A percentile compares a stretch with the other conserved stretches of the same genome.
These are phyloP conservation scores for Oostethus manadensis DNA, from an alignment of 2,113 vertebrate genomes.

Conservation along the genomic window DNA sequence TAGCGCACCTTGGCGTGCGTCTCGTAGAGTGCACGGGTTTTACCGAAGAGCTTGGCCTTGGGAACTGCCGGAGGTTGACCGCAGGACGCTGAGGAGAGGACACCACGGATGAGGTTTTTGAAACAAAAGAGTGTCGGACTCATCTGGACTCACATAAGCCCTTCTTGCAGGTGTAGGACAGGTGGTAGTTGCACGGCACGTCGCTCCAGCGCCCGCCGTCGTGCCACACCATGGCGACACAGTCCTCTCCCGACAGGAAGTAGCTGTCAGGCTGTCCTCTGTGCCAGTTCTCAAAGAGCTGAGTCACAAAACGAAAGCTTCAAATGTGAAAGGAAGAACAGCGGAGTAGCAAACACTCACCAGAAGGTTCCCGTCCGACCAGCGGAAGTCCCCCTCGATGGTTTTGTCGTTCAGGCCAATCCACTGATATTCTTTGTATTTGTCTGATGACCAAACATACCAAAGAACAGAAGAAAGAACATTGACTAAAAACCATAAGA, in stretches of 20 bases:
- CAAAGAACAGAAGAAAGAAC: too few relatives aligned
- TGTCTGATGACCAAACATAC: constrained; percentile 58
- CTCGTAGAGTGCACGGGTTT: constrained; percentile 73
- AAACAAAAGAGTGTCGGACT: not conserved
- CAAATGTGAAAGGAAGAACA: too few relatives aligned
- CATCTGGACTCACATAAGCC: constrained; percentile 78
- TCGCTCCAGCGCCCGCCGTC: constrained; percentile 90
- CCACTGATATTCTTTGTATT: constrained; percentile 90
- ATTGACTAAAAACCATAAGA: too few relatives aligned
- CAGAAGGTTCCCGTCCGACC: constrained; percentile 90
- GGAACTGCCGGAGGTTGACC: constrained; percentile 74
- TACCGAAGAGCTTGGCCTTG: constrained; percentile 77
- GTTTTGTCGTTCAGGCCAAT: constrained; percentile 88
- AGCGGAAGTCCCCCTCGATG: constrained; percentile 91
- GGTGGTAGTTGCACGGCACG: constrained; percentile 95
- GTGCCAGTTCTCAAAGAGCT: constrained; percentile 95
- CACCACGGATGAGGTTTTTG: not conserved
- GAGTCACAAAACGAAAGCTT: constrained; percentile 3
- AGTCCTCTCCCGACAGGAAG: constrained; percentile 93
- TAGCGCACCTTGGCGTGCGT: constrained; percentile 77
- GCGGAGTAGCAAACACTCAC: constrained; percentile 62
- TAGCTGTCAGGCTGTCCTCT: constrained; percentile 92
- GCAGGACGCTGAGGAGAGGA: constrained; percentile 67
- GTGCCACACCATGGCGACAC: constrained; percentile 91
- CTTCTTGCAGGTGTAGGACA: constrained; percentile 96